Base-by-base conservation (phyloP, 2,113 vertebrate genomes). In the Camelus dromedarius region DNA sequence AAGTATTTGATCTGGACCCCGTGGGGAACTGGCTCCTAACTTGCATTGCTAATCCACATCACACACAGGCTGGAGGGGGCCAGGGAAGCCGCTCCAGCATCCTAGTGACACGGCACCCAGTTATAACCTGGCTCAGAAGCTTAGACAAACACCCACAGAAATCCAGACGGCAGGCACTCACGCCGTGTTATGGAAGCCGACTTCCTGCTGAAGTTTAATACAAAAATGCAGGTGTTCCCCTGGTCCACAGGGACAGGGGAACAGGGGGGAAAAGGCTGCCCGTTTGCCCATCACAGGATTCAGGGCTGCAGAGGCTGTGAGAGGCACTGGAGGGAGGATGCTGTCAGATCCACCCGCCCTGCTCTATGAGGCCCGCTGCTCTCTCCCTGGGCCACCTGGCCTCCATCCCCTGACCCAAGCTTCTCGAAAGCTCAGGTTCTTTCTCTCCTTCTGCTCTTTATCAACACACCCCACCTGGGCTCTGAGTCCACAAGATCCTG, bases 1-100 rank as follows among this genome's bases (percentile, higher is more conserved):
- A 97, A 97, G 75, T 96, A 91, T 98, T 97, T 98, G 97, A 97
- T 97, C 92, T 97, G 77, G 87, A 77, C 56, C 94, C 96, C 96
- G 56, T 42, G 48, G 75, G 84, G 73, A 97, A 98, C 87, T 96
- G 91, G 26, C 87, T 98, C 97, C 97, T 91, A 98, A 96, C 89
- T 81, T 97, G 30, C 19, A 52, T 97, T 97, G 42, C 42, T 98
- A 58, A 95, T 76, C 83, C 88, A 91, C 8, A 91, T 97, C 84
- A 89, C 82, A 96, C 73, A 58, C 9, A 62, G 83, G 67, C 50
- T 96, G 72, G 32, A 95, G 87, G 89, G 13, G 13, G 88, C 38
- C 92, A 95, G 48, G 52, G 95, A 95, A 97, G 77, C 79, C 95
- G 50, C 93, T 89, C 64, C 52, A 60, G 90, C 66, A 42, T 80